These are phyloP conservation scores for Enoplolaimus lenunculus DNA, from an alignment of 2,888 invertebrate genomes.

Conservation along the genomic window DNA sequence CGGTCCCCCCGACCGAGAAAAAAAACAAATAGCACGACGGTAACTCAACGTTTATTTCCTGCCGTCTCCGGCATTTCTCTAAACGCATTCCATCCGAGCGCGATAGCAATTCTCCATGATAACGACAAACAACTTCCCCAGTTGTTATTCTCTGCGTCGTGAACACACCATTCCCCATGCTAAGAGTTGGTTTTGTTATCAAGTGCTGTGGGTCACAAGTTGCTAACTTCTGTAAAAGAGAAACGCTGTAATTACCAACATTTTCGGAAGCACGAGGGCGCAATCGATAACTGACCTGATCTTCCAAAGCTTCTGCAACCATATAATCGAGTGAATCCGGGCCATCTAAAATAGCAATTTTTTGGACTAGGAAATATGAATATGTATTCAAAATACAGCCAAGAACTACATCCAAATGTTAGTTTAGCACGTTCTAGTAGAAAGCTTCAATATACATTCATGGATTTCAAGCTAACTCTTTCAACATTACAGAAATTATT, in stretches of 20 bases:
- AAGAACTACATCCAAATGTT: too few species aligned
- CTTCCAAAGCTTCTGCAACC: not conserved
- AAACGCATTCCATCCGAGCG: not conserved
- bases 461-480: too few species aligned
- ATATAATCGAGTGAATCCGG: not conserved
- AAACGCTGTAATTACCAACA: not conserved
- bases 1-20: not conserved
- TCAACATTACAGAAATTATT: too few species aligned
- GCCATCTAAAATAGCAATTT: not conserved
- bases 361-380: too few species aligned
- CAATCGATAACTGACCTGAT: not conserved
- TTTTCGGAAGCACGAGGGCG: not conserved
- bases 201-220: not conserved
- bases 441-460: too few species aligned
- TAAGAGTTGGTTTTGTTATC: not conserved
- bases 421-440: too few species aligned
- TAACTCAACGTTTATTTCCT: not conserved
- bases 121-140: not conserved
- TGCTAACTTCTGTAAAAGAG: not conserved
- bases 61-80: not conserved
- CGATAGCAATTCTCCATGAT: not conserved
- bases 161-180: not conserved
- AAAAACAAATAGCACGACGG: not conserved
- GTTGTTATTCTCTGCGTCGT: not conserved
- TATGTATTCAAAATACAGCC: too few species aligned